These are phyloP conservation scores for Psittacula cyanocephala DNA, from an alignment of 2,113 vertebrate genomes.

Conservation along the genomic window DNA sequence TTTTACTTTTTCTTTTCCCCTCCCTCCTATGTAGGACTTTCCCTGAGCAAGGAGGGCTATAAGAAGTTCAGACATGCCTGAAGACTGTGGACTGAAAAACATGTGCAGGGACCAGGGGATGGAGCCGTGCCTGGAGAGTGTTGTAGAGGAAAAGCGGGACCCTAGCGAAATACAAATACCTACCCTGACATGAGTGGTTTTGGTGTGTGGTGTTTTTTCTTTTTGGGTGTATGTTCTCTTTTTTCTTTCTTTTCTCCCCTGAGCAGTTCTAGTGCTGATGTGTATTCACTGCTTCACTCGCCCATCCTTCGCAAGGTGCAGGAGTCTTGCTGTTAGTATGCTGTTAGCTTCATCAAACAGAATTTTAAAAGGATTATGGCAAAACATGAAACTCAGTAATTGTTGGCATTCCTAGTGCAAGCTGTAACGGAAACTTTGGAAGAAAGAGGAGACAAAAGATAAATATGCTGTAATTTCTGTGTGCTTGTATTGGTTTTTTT, in stretches of 20 bases:
- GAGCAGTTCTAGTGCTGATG: not conserved
- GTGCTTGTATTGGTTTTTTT: not conserved
- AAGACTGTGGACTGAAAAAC: slow-evolving; percentile 17
- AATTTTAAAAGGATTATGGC: not conserved
- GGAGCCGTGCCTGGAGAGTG: not conserved
- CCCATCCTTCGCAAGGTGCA: not conserved
- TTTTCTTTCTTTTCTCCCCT: rapidly evolving
- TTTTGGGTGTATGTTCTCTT: not conserved
- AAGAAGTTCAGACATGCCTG: slow-evolving; percentile 30
- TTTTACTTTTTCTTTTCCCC: not conserved
- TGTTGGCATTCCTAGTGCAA: not conserved
- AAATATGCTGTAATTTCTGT: not conserved
- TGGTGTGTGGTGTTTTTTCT: not conserved
- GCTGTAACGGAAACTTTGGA: not conserved
- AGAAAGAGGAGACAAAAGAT: not conserved
- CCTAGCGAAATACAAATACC: not conserved
- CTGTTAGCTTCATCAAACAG: not conserved
- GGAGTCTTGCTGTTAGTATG: not conserved
- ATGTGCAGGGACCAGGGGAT: not conserved
- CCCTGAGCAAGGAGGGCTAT: not conserved
- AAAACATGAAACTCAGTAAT: not conserved
- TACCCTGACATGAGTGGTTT: not conserved
- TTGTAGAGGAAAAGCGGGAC: not conserved
- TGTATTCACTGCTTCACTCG: not conserved
- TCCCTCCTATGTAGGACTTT: not conserved